Percentiles rank a stretch among this genome's conserved stretches.
phyloP scores from a whole-genome alignment of 2,888 invertebrate genomes.

The Melipona bicolor region DNA sequence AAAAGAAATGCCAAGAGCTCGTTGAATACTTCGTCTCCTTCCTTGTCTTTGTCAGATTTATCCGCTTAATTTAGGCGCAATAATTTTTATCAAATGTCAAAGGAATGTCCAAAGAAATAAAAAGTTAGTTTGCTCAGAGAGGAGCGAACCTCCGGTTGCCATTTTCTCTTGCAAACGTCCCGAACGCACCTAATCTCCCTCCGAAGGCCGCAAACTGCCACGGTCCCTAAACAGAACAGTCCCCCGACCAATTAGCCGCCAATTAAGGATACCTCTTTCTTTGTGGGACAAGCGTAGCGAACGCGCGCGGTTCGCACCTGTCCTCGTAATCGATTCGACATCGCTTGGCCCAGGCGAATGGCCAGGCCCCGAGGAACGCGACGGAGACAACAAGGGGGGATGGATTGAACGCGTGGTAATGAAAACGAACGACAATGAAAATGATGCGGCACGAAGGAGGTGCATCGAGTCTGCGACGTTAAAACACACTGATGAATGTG shows the following conservation, averaged over 20 bases:
- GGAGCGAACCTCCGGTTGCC: background rate
- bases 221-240: background rate
- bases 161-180: background rate
- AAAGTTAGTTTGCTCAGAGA: too few species aligned
- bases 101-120: too few species aligned
- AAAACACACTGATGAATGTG: background rate
- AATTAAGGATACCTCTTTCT: conserved; percentile 8
- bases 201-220: background rate
- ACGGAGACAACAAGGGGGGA: conserved; percentile 25
- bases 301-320: conserved; percentile 27
- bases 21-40: too few species aligned
- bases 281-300: conserved; percentile 5
- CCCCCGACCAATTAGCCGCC: conserved; percentile 4
- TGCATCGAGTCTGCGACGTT: background rate
- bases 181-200: background rate
- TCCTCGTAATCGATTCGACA: conserved; percentile 28
- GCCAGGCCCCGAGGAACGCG: conserved; percentile 13
- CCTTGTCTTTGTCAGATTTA: too few species aligned
- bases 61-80: too few species aligned
- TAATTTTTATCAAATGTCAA: too few species aligned
- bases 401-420: too few species aligned
- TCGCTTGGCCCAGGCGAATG: conserved; percentile 13
- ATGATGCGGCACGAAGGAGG: conserved; percentile 6
- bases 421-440: conserved; percentile 19
- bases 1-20: too few species aligned